Evolutionary conservation across 2,113 vertebrate species (phyloP).

Genomic region (Plecotus auritus): DNA sequence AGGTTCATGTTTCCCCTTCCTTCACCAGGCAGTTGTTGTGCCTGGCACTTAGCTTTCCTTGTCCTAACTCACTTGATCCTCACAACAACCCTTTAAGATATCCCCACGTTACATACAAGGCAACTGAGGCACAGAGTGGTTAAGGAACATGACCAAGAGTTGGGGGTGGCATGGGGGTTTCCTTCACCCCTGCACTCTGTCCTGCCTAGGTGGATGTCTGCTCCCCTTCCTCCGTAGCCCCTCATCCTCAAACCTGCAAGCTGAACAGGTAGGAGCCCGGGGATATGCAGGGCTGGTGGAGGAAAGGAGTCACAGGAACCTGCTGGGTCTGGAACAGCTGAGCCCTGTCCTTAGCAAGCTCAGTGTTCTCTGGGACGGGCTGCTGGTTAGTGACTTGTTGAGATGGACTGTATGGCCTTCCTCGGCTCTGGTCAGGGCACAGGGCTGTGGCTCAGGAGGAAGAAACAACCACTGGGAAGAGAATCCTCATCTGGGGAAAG

Average conservation of each 20-base stretch:
- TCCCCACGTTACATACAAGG: not conserved
- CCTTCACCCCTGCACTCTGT: not conserved
- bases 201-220: not conserved
- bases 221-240: accelerated
- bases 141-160: not conserved
- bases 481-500: not conserved
- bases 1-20: not conserved
- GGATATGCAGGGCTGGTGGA: not conserved
- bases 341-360: not conserved
- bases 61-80: not conserved
- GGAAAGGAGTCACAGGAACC: not conserved
- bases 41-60: not conserved
- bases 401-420: not conserved
- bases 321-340: not conserved
- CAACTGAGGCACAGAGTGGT: not conserved
- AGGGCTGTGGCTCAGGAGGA: not conserved
- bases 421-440: accelerated
- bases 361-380: not conserved
- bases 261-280: not conserved
- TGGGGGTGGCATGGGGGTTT: not conserved
- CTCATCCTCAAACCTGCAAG: not conserved
- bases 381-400: not conserved
- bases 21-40: not conserved
- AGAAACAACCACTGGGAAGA: not conserved
- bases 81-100: not conserved